Evolutionary conservation across 2,113 vertebrate species (phyloP).

Genomic region (Ameiurus melas): DNA sequence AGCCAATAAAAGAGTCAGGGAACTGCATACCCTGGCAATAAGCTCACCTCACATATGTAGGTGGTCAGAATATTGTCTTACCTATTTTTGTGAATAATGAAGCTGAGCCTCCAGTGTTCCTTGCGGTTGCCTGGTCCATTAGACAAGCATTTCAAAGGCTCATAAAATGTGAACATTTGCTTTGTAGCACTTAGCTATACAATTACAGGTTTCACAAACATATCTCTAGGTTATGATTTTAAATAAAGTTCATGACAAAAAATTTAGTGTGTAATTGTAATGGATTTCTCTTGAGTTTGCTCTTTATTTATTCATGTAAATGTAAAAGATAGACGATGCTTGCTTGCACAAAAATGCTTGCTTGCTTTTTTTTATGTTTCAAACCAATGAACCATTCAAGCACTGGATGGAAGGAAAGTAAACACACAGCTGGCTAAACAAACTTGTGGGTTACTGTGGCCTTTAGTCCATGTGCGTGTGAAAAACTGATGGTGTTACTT

Average conservation of each 20-base stretch:
- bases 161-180: background rate
- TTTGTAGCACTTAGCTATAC: background rate
- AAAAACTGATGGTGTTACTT: background rate
- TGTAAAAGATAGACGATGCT: background rate
- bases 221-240: background rate
- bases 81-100: background rate
- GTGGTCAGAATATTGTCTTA: background rate
- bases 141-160: background rate
- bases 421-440: slow-evolving; percentile 57
- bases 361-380: background rate
- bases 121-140: background rate
- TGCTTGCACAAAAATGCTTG: background rate
- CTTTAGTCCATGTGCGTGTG: background rate
- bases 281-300: background rate
- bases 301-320: background rate
- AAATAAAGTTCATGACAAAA: background rate
- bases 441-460: slow-evolving; percentile 4
- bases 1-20: background rate
- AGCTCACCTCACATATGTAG: background rate
- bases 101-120: background rate
- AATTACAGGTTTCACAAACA: background rate
- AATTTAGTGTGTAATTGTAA: background rate
- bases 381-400: background rate
- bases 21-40: background rate
- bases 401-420: slow-evolving; percentile 46